Evolutionary conservation across 2,888 invertebrate genomes (phyloP).

Genomic region (Scelioninae gen. 1): DNA sequence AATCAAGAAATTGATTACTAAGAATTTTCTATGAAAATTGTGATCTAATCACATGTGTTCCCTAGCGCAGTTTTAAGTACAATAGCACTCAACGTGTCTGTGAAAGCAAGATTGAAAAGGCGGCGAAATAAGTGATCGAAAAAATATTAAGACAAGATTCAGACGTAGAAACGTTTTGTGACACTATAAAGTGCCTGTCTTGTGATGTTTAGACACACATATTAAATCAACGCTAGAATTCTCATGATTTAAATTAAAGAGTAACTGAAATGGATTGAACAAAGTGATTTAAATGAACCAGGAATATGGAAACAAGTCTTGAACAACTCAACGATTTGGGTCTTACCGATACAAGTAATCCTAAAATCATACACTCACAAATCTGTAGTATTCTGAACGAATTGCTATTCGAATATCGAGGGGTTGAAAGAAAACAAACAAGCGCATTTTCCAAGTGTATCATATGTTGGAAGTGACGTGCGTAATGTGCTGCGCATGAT

Average conservation of each 20-base stretch:
- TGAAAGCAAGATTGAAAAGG: slow-evolving; percentile 56
- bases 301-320: slow-evolving; percentile 23
- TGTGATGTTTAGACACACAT: slow-evolving; percentile 82
- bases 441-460: slow-evolving; percentile 23
- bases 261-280: slow-evolving; percentile 27
- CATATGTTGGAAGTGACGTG: slow-evolving; percentile 26
- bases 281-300: slow-evolving; percentile 32
- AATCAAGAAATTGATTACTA: slow-evolving; percentile 70
- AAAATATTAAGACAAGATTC: slow-evolving; percentile 82
- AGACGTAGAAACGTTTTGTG: slow-evolving; percentile 81
- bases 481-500: slow-evolving; percentile 19
- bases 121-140: slow-evolving; percentile 76
- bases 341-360: slow-evolving; percentile 11
- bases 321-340: slow-evolving; percentile 18
- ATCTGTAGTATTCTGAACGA: slow-evolving; percentile 27
- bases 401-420: slow-evolving; percentile 16
- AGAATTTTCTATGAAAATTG: slow-evolving; percentile 75
- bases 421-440: slow-evolving; percentile 4
- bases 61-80: slow-evolving; percentile 73
- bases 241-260: slow-evolving; percentile 72
- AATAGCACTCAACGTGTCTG: slow-evolving; percentile 76
- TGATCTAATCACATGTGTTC: slow-evolving; percentile 76
- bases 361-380: slow-evolving; percentile 32
- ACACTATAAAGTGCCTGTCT: slow-evolving; percentile 84
- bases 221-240: slow-evolving; percentile 78